phyloP scores from a whole-genome alignment of 2,797 vertebrate species.

The Alosa sapidissima region DNA sequence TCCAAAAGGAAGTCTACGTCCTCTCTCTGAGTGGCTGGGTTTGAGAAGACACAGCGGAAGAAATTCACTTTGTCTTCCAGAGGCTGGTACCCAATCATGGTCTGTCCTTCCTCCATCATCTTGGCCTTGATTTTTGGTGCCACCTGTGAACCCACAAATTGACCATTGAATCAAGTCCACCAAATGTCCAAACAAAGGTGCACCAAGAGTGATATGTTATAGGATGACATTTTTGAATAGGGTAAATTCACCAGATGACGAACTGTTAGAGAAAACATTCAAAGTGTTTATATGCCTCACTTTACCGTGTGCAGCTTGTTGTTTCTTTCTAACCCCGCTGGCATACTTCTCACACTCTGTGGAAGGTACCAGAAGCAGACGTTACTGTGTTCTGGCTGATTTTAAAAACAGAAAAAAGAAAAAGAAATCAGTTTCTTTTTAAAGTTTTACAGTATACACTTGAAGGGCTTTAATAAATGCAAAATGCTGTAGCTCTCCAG shows the following conservation, averaged over 20 bases:
- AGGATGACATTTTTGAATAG: not conserved
- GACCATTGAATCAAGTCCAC: not conserved
- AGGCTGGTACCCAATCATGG: constrained; percentile 70
- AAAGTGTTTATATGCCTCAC: not conserved
- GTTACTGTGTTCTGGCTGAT: constrained; percentile 75
- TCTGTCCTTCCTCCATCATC: constrained; percentile 69
- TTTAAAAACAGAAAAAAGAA: not conserved
- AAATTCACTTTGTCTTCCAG: constrained; percentile 67
- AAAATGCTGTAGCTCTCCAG: not conserved
- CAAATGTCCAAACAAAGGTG: not conserved
- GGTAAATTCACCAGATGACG: not conserved
- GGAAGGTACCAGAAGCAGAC: constrained; percentile 78
- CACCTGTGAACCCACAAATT: constrained; percentile 57
- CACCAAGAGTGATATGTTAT: not conserved
- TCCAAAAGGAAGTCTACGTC: constrained; percentile 74
- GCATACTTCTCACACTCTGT: constrained; percentile 62
- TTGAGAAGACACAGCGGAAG: constrained; percentile 76
- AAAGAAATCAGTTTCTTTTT: not conserved
- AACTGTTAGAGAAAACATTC: too few species aligned
- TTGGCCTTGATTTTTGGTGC: constrained; percentile 72
- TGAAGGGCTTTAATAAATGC: too few species aligned
- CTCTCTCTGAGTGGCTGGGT: constrained; percentile 63
- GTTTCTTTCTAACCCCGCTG: constrained; percentile 57
- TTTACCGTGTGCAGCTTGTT: constrained; percentile 68
- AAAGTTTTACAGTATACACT: not conserved